These are phyloP conservation scores for Lophura nycthemera DNA, from an alignment of 2,113 vertebrate genomes.

Conservation along the genomic window DNA sequence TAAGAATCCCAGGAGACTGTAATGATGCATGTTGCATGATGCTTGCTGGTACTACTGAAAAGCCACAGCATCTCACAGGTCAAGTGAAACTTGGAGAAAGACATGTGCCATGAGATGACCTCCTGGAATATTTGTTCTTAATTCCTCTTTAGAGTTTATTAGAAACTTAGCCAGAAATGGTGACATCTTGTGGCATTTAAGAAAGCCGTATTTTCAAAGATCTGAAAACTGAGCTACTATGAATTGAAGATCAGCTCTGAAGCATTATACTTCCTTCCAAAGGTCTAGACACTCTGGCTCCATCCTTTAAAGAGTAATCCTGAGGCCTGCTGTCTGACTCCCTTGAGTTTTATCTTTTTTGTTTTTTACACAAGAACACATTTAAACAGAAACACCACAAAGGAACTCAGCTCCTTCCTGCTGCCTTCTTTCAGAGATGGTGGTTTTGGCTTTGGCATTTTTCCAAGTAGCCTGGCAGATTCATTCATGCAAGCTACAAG, in stretches of 20 bases:
- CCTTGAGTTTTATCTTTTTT: neutral
- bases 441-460: slow-evolving; percentile 11
- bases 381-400: slow-evolving; percentile 26
- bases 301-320: neutral
- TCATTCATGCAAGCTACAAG: neutral
- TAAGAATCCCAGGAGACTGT: neutral
- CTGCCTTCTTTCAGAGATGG: neutral
- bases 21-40: neutral
- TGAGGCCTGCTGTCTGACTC: neutral
- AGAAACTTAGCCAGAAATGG: neutral
- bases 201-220: slow-evolving; percentile 15
- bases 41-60: neutral
- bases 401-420: neutral
- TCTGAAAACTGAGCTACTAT: neutral
- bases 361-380: neutral
- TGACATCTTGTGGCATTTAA: neutral
- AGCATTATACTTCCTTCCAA: neutral
- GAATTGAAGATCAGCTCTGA: neutral
- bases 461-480: neutral
- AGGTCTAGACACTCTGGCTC: slow-evolving; percentile 27
- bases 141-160: neutral
- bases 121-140: neutral
- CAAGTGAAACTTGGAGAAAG: neutral
- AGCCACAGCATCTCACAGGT: neutral
- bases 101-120: neutral